Evolutionary conservation across 1,140 invertebrate species (phyloP).

Genomic region (Neuroterus valhalla): DNA sequence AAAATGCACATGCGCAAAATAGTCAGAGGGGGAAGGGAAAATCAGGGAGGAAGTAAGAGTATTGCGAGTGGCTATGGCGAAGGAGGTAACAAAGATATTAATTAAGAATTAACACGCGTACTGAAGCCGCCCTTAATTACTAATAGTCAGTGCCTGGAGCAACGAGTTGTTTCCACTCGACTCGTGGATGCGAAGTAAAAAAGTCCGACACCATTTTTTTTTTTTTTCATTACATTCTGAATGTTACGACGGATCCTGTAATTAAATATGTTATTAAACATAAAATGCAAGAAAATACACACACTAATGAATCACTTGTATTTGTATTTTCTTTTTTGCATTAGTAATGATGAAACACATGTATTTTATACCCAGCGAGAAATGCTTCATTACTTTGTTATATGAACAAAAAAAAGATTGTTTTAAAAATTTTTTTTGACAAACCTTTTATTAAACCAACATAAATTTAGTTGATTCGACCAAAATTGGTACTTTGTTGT

Average conservation of each 20-base stretch:
- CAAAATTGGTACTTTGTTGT: too few relatives aligned
- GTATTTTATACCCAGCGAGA: too few relatives aligned
- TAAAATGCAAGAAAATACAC: too few relatives aligned
- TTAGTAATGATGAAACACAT: too few relatives aligned
- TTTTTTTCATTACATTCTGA: too few relatives aligned
- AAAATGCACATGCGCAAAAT: slow-evolving; percentile 27
- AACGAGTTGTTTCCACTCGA: slow-evolving; percentile 43
- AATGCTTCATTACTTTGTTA: too few relatives aligned
- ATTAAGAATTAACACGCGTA: slow-evolving; percentile 69
- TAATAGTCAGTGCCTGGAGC: slow-evolving; percentile 62
- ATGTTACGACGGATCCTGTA: neutral
- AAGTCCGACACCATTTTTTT: neutral
- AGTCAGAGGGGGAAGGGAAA: slow-evolving; percentile 7
- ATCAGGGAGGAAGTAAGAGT: slow-evolving; percentile 26
- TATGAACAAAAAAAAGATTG: too few relatives aligned
- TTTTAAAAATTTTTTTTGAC: too few relatives aligned
- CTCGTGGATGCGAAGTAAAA: neutral
- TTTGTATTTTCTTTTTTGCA: too few relatives aligned
- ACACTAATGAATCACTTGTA: too few relatives aligned
- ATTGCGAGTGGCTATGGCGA: slow-evolving; percentile 45
- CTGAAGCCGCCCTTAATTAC: slow-evolving; percentile 66
- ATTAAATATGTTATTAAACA: neutral
- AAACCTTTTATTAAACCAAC: too few relatives aligned
- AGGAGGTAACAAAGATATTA: slow-evolving; percentile 67
- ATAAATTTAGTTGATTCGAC: too few relatives aligned